Base-by-base conservation (phyloP, 2,888 invertebrate genomes). In the Ectemnius continuus region DNA sequence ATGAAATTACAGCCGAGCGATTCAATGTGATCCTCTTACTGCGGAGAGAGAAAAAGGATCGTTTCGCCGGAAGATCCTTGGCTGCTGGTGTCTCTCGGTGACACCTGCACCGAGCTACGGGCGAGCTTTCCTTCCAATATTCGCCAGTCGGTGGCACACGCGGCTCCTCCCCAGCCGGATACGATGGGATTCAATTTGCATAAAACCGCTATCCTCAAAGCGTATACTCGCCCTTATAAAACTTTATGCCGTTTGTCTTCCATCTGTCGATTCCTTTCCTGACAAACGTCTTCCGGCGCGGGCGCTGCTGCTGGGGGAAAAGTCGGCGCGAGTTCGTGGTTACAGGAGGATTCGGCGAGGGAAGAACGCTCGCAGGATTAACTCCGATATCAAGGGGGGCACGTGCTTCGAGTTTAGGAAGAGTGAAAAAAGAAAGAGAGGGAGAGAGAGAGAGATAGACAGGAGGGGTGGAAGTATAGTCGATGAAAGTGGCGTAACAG, bases 141-240 rank as follows among this genome's bases (percentile, higher is more conserved):
- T 59, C 77, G 36, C n/a, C 59, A 52, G 59, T 47, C 47, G 14
- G n/a, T n/a, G 5, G 67, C 62, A 56, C 67, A 60, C 47, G 58
- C 36, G 47, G 46, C 28, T 18, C 48, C 23, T 23, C 23, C 23
- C 0, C 36, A 18, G 65, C 47, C 2, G 72, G 47, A 65, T 60
- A 70, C 69, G 8, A 36, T n/a, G 57, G 66, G 69, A 70, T 70
- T 70, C 66, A 78, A 72, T 79, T 78, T 78, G 70, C 63, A 70
- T 78, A 70, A 56, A 8, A 64, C 18, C 20, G 13, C 63, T 46
- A 48, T 56, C 26, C 60, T 61, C 46, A 61, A 61, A 59, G 8
- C 52, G 66, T 36, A 36, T 8, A 36, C 11, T 36, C 36, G 36
- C 36, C 36, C 36, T 36, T 36, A 36, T 36, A 36, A 36, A 36